Evolutionary conservation across 2,113 vertebrate genomes (phyloP).

Genomic region (Numida meleagris): DNA sequence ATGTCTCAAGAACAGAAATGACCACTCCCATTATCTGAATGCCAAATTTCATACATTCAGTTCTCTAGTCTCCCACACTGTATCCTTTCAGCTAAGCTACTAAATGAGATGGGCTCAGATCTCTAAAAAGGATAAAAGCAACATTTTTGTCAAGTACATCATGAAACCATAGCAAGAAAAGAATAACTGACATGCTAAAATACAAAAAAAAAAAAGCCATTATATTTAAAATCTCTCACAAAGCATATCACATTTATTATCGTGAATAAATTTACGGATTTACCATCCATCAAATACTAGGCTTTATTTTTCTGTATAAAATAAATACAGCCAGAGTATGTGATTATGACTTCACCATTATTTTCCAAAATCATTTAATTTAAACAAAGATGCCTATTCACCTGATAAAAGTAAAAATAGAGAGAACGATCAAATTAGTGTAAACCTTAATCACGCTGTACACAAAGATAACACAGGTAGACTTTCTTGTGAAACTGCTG

Average conservation of each 20-base stretch:
- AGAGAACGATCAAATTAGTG: constrained; percentile 3
- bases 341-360: constrained; percentile 71
- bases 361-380: constrained; percentile 73
- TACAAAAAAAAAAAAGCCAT: constrained; percentile 35
- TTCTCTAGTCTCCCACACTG: background rate
- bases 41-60: constrained; percentile 33
- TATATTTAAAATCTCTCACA: constrained; percentile 68
- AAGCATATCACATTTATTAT: constrained; percentile 71
- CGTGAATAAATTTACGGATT: constrained; percentile 69
- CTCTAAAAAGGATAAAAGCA: background rate
- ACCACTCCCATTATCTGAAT: constrained; percentile 46
- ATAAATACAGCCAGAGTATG: constrained; percentile 72
- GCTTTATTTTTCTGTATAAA: constrained; percentile 78
- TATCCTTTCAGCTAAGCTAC: background rate
- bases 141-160: constrained; percentile 24
- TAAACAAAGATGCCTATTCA: constrained; percentile 33
- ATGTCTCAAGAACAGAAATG: background rate
- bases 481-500: constrained; percentile 54
- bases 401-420: constrained; percentile 11
- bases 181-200: background rate
- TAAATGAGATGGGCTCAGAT: background rate
- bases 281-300: constrained; percentile 64
- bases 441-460: background rate
- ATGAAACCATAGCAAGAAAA: constrained; percentile 11
- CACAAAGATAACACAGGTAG: constrained; percentile 45